A percentile compares a stretch with the other conserved stretches of the same genome.
phyloP scores from a whole-genome alignment of 2,113 vertebrate genomes.

The Heliornis fulica region DNA sequence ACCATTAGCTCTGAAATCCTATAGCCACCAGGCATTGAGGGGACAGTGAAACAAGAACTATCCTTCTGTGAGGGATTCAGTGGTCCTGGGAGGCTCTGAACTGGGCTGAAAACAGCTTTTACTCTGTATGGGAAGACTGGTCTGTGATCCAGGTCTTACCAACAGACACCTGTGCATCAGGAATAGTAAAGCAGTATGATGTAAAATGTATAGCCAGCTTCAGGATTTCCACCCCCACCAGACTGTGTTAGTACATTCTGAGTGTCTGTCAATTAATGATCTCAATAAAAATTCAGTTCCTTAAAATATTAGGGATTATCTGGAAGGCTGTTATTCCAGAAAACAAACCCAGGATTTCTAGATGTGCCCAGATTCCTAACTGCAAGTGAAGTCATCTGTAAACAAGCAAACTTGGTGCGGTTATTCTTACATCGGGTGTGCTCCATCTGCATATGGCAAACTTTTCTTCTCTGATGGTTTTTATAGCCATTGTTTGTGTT shows the following conservation, averaged over 20 bases:
- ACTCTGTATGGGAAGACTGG: background rate
- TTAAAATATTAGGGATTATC: background rate
- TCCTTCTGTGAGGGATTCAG: background rate
- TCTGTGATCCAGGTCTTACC: background rate
- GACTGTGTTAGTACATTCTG: background rate
- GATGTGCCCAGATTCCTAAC: background rate
- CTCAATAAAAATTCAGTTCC: background rate
- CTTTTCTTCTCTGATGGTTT: background rate
- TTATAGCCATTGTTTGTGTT: background rate
- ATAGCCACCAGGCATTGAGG: background rate
- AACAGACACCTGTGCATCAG: background rate
- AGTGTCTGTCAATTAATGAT: background rate
- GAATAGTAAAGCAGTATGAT: background rate
- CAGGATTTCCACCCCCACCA: accelerated
- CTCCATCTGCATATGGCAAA: background rate
- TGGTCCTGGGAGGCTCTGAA: background rate
- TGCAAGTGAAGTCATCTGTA: background rate
- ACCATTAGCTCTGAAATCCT: background rate
- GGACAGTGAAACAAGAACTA: background rate
- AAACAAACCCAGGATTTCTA: background rate
- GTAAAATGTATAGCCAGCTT: background rate
- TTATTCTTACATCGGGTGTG: background rate
- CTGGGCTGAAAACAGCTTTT: background rate
- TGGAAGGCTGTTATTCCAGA: background rate
- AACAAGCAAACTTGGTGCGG: background rate